Base-by-base conservation (phyloP, 2,888 invertebrate genomes). In the Amaurobius ferox region DNA sequence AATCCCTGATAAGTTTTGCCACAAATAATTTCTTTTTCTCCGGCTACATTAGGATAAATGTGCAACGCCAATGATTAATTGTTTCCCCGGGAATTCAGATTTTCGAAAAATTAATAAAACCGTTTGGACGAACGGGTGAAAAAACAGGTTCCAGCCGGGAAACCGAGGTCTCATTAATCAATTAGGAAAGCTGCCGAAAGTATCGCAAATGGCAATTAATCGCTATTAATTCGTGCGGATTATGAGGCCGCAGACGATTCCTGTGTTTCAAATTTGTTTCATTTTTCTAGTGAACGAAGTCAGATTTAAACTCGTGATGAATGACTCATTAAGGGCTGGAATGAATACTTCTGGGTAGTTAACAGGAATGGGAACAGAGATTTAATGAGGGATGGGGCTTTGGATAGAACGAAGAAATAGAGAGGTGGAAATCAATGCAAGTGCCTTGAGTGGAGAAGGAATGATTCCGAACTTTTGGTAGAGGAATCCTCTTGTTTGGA, bases 171-270 rank as follows among this genome's bases (percentile, higher is more conserved):
- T 66, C 80, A 80, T 80, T 80, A 73, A 80, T 80, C 80, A 80
- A 80, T 80, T 80, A 80, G 66, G 66, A 26, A 30, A 80, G 48
- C 73, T 67, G 72, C 55, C 39, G 67, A 80, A 80, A 80, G 73
- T 80, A 67, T 73, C 64, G 35, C 28, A 16, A 55, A 23, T 13
- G 29, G 73, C 80, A 80, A 80, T 80, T 80, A 80, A 80, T 80
- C 80, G 80, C 80, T 55, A 80, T 80, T 80, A 80, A 80, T 80
- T 80, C 72, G 29, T 5, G 79, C 32, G 78, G 80, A 80, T 80
- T 66, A 66, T 66, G 55, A 55, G 11, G 55, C 35, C 5, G 35
- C 35, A 35, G 35, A 9, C 35, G 35, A 35, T 35, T 5, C 9
- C 6, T 35, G 35, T 35, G 35, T 35, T 35, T 9, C 35, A 9